A percentile compares a stretch with the other conserved stretches of the same genome.
phyloP scores from a whole-genome alignment of 1,140 invertebrate species.

The Mya arenaria region DNA sequence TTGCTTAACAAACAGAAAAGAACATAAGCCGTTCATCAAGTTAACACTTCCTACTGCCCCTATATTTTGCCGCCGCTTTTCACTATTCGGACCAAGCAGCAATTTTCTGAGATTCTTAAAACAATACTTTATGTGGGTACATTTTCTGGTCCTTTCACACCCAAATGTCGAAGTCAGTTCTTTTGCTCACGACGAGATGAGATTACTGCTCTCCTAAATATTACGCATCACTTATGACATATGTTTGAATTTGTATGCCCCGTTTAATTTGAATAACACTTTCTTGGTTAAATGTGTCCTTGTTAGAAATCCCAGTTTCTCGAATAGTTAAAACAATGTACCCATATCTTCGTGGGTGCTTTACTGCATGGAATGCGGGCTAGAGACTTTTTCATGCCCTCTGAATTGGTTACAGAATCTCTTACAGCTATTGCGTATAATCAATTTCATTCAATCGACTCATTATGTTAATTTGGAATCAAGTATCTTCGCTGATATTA shows the following conservation, averaged over 20 bases:
- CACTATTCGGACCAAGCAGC: slow-evolving; percentile 5
- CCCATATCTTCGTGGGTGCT: slow-evolving; percentile 33
- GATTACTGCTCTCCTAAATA: slow-evolving; percentile 16
- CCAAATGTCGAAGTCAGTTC: background rate
- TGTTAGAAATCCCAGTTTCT: background rate
- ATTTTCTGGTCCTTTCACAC: slow-evolving; percentile 35
- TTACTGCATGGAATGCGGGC: slow-evolving; percentile 29
- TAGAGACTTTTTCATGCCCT: slow-evolving; percentile 20
- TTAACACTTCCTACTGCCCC: slow-evolving; percentile 45
- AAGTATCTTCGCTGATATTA: slow-evolving; percentile 25
- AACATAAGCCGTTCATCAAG: slow-evolving; percentile 55
- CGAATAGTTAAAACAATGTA: slow-evolving; percentile 51
- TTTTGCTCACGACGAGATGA: slow-evolving; percentile 24
- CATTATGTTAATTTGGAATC: slow-evolving; percentile 48
- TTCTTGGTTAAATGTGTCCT: slow-evolving; percentile 46
- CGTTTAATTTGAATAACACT: slow-evolving; percentile 52
- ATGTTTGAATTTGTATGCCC: slow-evolving; percentile 48
- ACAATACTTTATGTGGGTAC: slow-evolving; percentile 47
- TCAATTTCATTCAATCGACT: slow-evolving; percentile 23
- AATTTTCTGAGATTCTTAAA: slow-evolving; percentile 36
- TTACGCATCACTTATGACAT: slow-evolving; percentile 35
- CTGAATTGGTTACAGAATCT: slow-evolving; percentile 15
- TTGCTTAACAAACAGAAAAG: slow-evolving; percentile 36
- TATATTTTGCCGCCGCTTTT: slow-evolving; percentile 22
- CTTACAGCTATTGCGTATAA: slow-evolving; percentile 41